Evolutionary conservation across 2,797 vertebrate species (phyloP), one percentile per base, ranked within the genome.

Genomic region (Kryptolebias ocellatus): DNA sequence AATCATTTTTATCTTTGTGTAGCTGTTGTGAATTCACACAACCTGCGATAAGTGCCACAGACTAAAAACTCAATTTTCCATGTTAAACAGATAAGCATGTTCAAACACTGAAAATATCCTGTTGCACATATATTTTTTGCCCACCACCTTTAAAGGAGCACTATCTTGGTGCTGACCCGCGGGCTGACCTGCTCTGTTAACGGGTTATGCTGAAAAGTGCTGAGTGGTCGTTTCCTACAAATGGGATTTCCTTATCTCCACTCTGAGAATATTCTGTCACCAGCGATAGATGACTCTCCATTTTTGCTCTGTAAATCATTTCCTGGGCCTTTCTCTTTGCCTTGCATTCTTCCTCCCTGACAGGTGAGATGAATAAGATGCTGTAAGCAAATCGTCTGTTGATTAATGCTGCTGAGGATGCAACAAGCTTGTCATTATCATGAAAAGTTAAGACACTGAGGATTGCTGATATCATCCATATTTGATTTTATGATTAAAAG

Each of bases 221-320:
- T 90, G 90, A 91, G 80, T 81, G 76, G 79, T 56, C 29, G 44
- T 75, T 89, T 87, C 70, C 70, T 59, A 82, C 83, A 91, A 94
- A 93, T 92, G 84, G 86, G 79, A 81, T 91, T 90, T 85, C 81
- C 89, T 92, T 93, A 92, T 93, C 93, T 86, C n/a, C 31, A 18
- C 66, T 79, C 65, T 70, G 80, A 84, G 75, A 72, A 70, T 62
- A 76, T 67, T 84, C 81, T 89, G 85, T 86, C 84, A 84, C 66
- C 73, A 69, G 77, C 73, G 73, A 81, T 77, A 72, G 78, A 83
- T 71, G 87, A 63, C 68, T 87, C 78, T 87, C 70, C 44, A 17
- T 79, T 87, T 53, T 73, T 63, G 53, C 73, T 42, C 79, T 79
- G 64, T 80, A 80, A 86, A 80, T 90, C 79, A 84, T 89, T 87